A percentile compares a stretch with the other conserved stretches of the same genome.
Evolutionary conservation across 2,113 vertebrate genomes (phyloP).

Genomic region (Butorides virescens): DNA sequence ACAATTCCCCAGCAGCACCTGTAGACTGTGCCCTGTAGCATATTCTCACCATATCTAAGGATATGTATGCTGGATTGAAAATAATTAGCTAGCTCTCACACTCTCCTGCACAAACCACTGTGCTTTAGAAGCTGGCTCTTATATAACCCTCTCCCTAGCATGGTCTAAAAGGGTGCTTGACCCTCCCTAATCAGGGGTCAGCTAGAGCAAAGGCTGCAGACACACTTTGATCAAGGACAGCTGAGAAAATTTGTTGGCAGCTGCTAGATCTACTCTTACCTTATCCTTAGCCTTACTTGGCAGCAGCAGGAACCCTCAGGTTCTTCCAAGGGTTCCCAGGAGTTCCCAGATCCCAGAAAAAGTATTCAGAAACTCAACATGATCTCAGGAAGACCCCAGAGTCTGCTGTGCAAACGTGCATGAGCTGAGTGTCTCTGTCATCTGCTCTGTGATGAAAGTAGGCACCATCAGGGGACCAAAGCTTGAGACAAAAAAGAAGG

Average conservation of each 20-base stretch:
- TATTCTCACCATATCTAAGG: neutral
- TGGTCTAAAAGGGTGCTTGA: neutral
- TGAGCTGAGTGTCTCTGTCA: fast-evolving
- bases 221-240: neutral
- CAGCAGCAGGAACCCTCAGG: neutral
- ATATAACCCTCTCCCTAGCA: neutral
- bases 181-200: neutral
- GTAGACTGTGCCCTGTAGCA: neutral
- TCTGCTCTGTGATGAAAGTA: neutral
- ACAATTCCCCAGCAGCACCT: neutral
- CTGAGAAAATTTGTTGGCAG: neutral
- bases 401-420: neutral
- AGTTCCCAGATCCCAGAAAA: neutral
- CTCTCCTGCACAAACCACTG: neutral
- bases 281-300: neutral
- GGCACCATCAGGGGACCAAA: neutral
- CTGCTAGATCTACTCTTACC: neutral
- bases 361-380: neutral
- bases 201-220: neutral
- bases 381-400: neutral
- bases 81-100: neutral
- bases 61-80: neutral
- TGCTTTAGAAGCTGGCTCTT: neutral
- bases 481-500: neutral
- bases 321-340: neutral